Evolutionary conservation across 1,140 invertebrate genomes (phyloP), one percentile per base, ranked within the genome.

Genomic region (Leptonema lineaticorne): DNA sequence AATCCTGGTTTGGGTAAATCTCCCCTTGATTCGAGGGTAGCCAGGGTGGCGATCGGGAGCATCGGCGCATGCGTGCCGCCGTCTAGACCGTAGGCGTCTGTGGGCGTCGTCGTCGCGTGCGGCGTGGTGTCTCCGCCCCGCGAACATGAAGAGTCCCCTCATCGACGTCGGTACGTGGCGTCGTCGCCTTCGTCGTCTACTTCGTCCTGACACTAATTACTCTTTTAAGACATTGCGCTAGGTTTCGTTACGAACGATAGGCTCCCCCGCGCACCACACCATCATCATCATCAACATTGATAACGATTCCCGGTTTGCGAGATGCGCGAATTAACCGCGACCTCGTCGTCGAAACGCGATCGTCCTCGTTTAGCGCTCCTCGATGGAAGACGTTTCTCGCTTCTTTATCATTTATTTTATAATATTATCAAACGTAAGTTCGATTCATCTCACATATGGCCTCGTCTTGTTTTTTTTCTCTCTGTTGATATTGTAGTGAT

Each of bases 101-200:
- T 24, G 33, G 41, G 14, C 2, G 1, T 26, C 59, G 59, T 33
- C 59, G 59, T 22, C 41, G 59, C 59, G 24, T 9, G 33, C 18
- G 16, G n/a, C 33, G 20, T 4, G 59, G 24, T 14, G 22, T 20
- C 33, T 8, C 53, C 24, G 26, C 53, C 18, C 58, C 58, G 29
- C 24, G 9, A 16, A 1, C 59, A 62, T 62, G 59, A 62, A 46
- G 41, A 62, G 59, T 27, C 59, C 27, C 11, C 59, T 62, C 5
- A 41, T 62, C 22, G 11, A 33, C 4, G 11, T 62, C 37, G 59
- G 59, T 62, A 46, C 7, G 56, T n/a, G n/a, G n/a, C n/a, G n/a
- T n/a, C n/a, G n/a, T n/a, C n/a, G n/a, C n/a, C n/a, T n/a, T n/a
- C n/a, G n/a, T n/a, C n/a, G n/a, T n/a, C n/a, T n/a, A n/a, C n/a